Conservation (phyloP, 2,797 vertebrate genomes). For the Artibeus lituratus region DNA sequence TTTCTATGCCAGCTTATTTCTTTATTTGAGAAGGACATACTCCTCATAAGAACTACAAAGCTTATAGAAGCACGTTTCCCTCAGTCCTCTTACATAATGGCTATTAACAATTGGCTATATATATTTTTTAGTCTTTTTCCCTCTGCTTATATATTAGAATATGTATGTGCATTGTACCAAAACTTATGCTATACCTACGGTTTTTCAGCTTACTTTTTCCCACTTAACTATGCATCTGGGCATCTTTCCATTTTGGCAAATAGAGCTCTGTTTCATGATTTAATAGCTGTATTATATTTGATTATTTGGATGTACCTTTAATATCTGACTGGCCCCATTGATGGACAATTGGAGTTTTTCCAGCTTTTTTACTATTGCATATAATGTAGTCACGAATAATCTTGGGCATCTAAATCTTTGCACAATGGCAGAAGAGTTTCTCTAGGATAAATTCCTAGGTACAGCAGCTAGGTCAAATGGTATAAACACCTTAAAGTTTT, state of each 20-base stretch:
- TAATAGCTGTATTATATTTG: slow-evolving; percentile 33
- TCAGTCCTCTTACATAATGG: neutral
- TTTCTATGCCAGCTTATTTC: neutral
- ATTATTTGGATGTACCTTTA: slow-evolving; percentile 17
- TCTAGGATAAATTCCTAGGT: slow-evolving; percentile 39
- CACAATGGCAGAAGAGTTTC: slow-evolving; percentile 17
- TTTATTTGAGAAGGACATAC: neutral
- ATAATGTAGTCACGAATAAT: neutral
- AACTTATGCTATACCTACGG: neutral
- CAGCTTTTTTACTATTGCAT: neutral
- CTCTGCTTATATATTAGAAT: neutral
- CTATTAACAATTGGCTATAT: neutral
- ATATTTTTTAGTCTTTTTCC: neutral
- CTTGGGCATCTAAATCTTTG: slow-evolving; percentile 7
- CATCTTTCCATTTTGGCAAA: slow-evolving; percentile 27
- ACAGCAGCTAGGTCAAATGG: neutral
- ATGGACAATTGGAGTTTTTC: slow-evolving; percentile 16
- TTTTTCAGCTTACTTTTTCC: neutral
- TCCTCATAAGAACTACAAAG: neutral
- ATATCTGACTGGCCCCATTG: neutral
- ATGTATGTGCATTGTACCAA: neutral
- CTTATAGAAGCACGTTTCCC: neutral
- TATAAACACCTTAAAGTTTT: neutral
- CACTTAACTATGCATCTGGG: neutral
- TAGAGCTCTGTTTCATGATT: slow-evolving; percentile 7